These are phyloP conservation scores for Cyclina sinensis DNA, from an alignment of 1,140 invertebrate species.

Conservation along the genomic window DNA sequence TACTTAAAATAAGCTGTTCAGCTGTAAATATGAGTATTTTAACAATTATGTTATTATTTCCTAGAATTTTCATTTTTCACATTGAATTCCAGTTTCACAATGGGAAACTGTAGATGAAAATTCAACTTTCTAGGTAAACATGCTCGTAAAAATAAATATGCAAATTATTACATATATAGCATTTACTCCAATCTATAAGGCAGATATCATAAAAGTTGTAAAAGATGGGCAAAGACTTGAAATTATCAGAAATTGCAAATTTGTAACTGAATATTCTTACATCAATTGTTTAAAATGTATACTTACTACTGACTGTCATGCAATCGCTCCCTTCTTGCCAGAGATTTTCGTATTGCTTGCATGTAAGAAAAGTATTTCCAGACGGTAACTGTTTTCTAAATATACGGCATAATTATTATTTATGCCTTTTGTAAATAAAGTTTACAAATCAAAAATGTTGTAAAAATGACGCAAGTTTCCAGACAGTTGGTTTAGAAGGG, in stretches of 20 bases:
- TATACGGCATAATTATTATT: constrained; percentile 5
- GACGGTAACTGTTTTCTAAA: constrained; percentile 16
- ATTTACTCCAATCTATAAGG: constrained; percentile 2
- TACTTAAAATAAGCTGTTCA: neutral
- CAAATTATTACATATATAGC: neutral
- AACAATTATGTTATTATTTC: neutral
- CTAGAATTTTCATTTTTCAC: neutral
- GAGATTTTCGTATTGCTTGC: neutral
- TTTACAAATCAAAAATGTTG: neutral
- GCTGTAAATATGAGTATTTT: neutral
- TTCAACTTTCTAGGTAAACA: neutral
- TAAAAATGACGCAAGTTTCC: neutral
- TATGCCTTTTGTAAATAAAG: constrained; percentile 35
- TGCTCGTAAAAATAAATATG: constrained; percentile 45
- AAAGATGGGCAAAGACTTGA: constrained; percentile 21
- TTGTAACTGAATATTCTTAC: constrained; percentile 23
- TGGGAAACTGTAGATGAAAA: neutral
- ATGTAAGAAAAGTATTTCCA: constrained; percentile 25
- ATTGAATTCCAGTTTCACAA: neutral
- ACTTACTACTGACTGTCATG: constrained; percentile 30
- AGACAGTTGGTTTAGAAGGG: neutral
- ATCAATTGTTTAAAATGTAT: constrained; percentile 41
- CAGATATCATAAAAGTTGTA: neutral
- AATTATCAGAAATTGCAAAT: constrained; percentile 55
- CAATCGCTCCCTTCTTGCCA: neutral